A percentile compares a stretch with the other conserved stretches of the same genome.
Evolutionary conservation across 2,888 invertebrate species (phyloP).

Genomic region (Drosophila imparisetae): DNA sequence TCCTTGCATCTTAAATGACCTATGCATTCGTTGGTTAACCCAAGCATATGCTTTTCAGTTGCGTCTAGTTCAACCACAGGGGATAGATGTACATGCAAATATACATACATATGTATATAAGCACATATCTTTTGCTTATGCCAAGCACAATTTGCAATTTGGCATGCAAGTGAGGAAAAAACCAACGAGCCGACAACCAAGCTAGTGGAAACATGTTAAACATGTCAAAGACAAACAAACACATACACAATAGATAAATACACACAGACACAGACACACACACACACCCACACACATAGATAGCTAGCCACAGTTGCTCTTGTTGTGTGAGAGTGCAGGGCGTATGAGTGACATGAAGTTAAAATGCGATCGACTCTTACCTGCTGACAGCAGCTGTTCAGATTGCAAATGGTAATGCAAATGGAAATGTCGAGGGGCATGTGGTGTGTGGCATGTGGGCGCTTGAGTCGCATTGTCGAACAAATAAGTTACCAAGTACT

Average conservation of each 20-base stretch:
- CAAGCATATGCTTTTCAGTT: slow-evolving; percentile 1
- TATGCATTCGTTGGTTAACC: slow-evolving; percentile 5
- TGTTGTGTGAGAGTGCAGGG: slow-evolving; percentile 28
- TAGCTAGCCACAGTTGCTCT: slow-evolving; percentile 20
- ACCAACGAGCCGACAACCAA: neutral
- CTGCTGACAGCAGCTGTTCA: slow-evolving; percentile 51
- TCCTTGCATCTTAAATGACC: slow-evolving; percentile 5
- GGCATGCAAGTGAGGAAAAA: slow-evolving; percentile 26
- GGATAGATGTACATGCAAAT: neutral
- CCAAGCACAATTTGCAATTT: slow-evolving; percentile 36
- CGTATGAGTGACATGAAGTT: slow-evolving; percentile 68
- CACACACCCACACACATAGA: neutral
- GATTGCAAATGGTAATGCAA: slow-evolving; percentile 42
- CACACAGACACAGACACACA: slow-evolving; percentile 20
- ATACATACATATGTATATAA: neutral
- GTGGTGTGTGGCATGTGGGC: slow-evolving; percentile 25
- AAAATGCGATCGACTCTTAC: slow-evolving; percentile 52
- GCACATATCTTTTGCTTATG: slow-evolving; percentile 5
- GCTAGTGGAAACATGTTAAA: slow-evolving; percentile 60
- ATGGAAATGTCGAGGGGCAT: slow-evolving; percentile 35
- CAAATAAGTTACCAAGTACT: slow-evolving; percentile 33
- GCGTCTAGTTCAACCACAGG: slow-evolving; percentile 1
- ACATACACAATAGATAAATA: slow-evolving; percentile 8
- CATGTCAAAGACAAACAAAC: slow-evolving; percentile 48
- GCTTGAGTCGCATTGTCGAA: slow-evolving; percentile 31